Percentiles rank a stretch among this genome's conserved stretches.
Conservation (phyloP, 2,888 invertebrate genomes). For the Dermolepida albohirtum region DNA sequence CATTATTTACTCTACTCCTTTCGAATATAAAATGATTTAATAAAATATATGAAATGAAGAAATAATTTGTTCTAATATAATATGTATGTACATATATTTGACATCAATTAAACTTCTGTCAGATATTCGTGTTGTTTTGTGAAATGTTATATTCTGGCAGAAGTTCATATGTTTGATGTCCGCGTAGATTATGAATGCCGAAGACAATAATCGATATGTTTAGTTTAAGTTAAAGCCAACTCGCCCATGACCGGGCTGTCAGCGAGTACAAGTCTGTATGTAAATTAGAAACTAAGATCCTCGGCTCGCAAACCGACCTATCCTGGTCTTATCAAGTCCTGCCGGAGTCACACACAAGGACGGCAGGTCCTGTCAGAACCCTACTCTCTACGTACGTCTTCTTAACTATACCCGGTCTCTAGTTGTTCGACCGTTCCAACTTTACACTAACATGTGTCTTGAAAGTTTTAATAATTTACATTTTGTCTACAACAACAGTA, state of each 20-base stretch:
- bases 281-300: constrained; percentile 52
- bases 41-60: no score
- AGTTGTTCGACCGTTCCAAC: constrained; percentile 39
- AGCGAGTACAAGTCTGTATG: constrained; percentile 52
- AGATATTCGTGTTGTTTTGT: background rate
- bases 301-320: constrained; percentile 50
- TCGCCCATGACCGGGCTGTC: constrained; percentile 50
- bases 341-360: constrained; percentile 52
- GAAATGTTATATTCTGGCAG: constrained; percentile 12
- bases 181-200: constrained; percentile 38
- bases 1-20: no score
- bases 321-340: constrained; percentile 52
- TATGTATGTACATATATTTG: no score
- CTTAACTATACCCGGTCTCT: constrained; percentile 42
- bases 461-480: constrained; percentile 40
- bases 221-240: constrained; percentile 49
- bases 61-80: no score
- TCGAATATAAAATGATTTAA: no score
- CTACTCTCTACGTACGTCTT: constrained; percentile 50
- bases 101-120: constrained; percentile 4
- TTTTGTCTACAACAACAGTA: constrained; percentile 36
- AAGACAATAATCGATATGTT: constrained; percentile 44
- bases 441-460: constrained; percentile 37
- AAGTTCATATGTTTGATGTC: constrained; percentile 34
- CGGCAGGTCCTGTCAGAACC: constrained; percentile 51